Evolutionary conservation across 2,797 vertebrate genomes (phyloP).

Genomic region (Spatula versicolor): DNA sequence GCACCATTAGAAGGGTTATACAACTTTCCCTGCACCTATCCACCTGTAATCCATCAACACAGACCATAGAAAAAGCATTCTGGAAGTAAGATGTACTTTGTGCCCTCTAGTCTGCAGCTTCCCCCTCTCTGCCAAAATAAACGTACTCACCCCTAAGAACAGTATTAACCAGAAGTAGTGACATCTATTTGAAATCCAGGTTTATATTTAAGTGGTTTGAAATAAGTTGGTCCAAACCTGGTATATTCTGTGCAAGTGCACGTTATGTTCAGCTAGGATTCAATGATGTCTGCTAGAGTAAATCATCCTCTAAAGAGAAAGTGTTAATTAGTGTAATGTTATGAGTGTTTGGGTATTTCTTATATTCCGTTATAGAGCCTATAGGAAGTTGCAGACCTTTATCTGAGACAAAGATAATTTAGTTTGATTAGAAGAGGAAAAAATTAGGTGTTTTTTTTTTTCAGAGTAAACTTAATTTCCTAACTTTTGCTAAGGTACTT

Average conservation of each 20-base stretch:
- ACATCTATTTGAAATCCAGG: not conserved
- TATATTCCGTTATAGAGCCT: not conserved
- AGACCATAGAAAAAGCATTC: not conserved
- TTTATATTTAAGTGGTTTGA: not conserved
- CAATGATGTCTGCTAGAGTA: not conserved
- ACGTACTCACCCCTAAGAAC: rapidly evolving
- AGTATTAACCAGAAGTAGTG: not conserved
- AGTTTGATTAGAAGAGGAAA: not conserved
- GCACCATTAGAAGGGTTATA: not conserved
- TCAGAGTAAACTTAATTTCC: not conserved
- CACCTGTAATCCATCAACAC: not conserved
- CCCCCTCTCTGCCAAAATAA: not conserved
- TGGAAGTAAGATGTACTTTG: not conserved
- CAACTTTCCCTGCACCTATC: not conserved
- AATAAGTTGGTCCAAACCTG: not conserved
- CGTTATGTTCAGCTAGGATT: not conserved
- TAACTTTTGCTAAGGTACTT: not conserved
- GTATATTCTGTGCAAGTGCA: not conserved
- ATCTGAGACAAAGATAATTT: not conserved
- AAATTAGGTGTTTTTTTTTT: not conserved
- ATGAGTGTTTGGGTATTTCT: not conserved
- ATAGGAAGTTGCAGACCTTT: not conserved
- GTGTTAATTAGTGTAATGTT: not conserved
- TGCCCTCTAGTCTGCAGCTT: not conserved
- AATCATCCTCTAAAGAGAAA: not conserved